phyloP scores from a whole-genome alignment of 1,140 invertebrate genomes.

The Bombus waltoni region DNA sequence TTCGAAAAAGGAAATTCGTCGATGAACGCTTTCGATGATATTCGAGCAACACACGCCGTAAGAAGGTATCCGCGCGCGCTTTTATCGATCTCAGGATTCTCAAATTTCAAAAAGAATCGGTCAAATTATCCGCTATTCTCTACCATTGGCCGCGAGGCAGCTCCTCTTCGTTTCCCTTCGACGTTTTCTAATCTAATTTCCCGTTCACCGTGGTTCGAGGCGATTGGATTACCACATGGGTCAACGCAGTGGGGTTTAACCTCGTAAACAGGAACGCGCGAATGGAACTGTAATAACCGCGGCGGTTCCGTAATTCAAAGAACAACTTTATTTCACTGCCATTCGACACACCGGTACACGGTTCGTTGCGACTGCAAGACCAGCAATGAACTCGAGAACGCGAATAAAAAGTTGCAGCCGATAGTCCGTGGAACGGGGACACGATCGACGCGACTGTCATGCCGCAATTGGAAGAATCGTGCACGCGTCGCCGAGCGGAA shows the following conservation, averaged over 20 bases:
- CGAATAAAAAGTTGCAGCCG: too few relatives aligned
- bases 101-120: too few relatives aligned
- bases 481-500: constrained; percentile 29
- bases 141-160: too few relatives aligned
- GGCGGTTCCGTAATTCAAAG: not conserved
- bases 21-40: too few relatives aligned
- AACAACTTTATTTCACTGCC: not conserved
- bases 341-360: not conserved
- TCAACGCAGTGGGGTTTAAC: constrained; percentile 7
- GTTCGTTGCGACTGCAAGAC: not conserved
- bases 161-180: not conserved
- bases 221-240: constrained; percentile 31
- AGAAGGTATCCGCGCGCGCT: too few relatives aligned
- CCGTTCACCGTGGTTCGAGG: not conserved
- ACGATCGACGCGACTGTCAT: not conserved
- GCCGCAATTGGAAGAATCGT: constrained; percentile 2
- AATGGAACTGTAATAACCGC: not conserved
- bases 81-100: too few relatives aligned
- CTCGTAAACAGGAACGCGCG: not conserved
- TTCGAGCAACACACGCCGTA: too few relatives aligned
- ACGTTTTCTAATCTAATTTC: constrained; percentile 36
- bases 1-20: too few relatives aligned
- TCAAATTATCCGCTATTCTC: too few relatives aligned
- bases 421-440: too few relatives aligned
- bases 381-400: too few relatives aligned